Conservation (phyloP, 2,888 invertebrate genomes). For the Serripes groenlandicus region DNA sequence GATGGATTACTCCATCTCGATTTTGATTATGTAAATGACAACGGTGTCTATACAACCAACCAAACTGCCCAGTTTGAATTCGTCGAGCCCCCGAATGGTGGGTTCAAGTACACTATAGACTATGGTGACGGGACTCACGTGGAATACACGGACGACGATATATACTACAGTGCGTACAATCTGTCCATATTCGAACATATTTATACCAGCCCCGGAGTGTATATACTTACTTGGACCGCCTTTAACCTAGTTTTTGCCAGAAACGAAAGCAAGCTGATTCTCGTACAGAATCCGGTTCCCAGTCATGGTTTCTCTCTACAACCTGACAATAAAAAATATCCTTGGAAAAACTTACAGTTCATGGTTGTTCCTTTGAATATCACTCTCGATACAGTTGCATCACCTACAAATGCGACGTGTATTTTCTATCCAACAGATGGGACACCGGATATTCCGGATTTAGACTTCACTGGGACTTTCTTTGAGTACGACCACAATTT, state of each 20-base stretch:
- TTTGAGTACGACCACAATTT: conserved; percentile 45
- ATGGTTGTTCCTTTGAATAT: conserved; percentile 50
- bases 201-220: conserved; percentile 40
- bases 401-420: conserved; percentile 63
- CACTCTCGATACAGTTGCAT: conserved; percentile 36
- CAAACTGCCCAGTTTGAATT: conserved; percentile 53
- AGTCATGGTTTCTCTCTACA: conserved; percentile 33
- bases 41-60: conserved; percentile 60
- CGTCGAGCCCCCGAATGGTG: conserved; percentile 48
- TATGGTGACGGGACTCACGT: conserved; percentile 48
- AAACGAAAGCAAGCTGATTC: conserved; percentile 41
- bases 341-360: conserved; percentile 57
- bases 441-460: neutral
- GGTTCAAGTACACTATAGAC: conserved; percentile 53
- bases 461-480: conserved; percentile 29
- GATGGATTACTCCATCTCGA: conserved; percentile 41
- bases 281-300: conserved; percentile 61
- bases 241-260: conserved; percentile 37
- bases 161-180: conserved; percentile 36
- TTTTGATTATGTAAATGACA: conserved; percentile 33
- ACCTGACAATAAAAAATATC: conserved; percentile 56
- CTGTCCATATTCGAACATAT: conserved; percentile 46
- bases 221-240: conserved; percentile 52
- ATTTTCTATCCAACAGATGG: conserved; percentile 51
- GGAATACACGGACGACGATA: conserved; percentile 12